Base-by-base conservation (phyloP, 2,113 vertebrate species). In the Carassius gibelio region DNA sequence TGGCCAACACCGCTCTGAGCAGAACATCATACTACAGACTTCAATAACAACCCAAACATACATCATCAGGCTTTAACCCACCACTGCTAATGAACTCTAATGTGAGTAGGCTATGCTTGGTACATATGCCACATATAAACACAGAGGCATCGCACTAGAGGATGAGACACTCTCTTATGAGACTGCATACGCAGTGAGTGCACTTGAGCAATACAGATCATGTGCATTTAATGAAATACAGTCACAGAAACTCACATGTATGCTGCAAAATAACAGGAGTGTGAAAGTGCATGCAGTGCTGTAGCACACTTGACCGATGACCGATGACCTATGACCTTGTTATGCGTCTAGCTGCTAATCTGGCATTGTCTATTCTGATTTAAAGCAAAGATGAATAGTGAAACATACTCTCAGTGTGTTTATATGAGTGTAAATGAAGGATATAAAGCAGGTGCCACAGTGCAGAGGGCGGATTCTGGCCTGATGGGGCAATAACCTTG, bases 401-500 rank as follows among this genome's bases (percentile, higher is more conserved):
- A 6, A 14, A 19, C 36, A 38, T 2, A 23, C 21, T 23, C 26
- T 19, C n/a, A 19, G 3, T 0, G 78, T 8, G 8, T 48, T 6
- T 1, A 11, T 17, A 2, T 1, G 14, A 30, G 42, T 21, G 8
- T 34, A 81, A 14, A 52, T 50, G 7, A 50, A 50, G 5, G 5
- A 52, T 7, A 19, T 45, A 30, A n/a, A 52, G 42, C 45, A 81
- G 62, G 9, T 80, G 77, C 19, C 38, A 7, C 0, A 36, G 75
- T 4, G 9, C 38, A 36, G 79, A 34, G 14, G 57, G 34, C 59
- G 61, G 45, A 76, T 2, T 13, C 57, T 8, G 21, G 57, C 59
- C 78, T 66, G 59, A 69, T 81, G 45, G 21, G 26, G 45, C 9
- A 69, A 69, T 69, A 81, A 81, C 80, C 62, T 81, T 81, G 45